phyloP scores from a whole-genome alignment of 2,113 vertebrate genomes.

The Sebastes fasciatus region DNA sequence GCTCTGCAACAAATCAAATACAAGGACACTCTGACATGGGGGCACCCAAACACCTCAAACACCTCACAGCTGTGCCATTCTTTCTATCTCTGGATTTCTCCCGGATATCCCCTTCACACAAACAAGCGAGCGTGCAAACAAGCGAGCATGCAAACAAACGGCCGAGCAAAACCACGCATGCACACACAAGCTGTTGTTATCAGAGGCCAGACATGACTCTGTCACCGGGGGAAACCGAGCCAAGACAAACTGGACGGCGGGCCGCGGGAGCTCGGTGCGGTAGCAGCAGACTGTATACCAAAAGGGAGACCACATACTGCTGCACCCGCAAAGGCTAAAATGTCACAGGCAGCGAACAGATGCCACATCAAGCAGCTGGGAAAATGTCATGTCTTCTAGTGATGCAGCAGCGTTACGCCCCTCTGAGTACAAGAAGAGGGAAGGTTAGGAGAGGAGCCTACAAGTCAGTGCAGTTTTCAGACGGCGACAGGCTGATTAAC shows the following conservation, averaged over 20 bases:
- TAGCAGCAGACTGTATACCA: slow-evolving; percentile 12
- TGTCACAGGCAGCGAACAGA: slow-evolving; percentile 56
- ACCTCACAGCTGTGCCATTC: slow-evolving; percentile 41
- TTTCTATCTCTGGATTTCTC: slow-evolving; percentile 39
- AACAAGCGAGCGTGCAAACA: slow-evolving; percentile 42
- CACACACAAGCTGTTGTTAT: slow-evolving; percentile 67
- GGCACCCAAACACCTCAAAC: slow-evolving; percentile 38
- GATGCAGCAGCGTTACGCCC: slow-evolving; percentile 22
- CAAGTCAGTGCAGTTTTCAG: slow-evolving; percentile 55
- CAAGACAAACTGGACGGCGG: slow-evolving; percentile 62
- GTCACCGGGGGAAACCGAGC: slow-evolving; percentile 59
- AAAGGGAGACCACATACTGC: slow-evolving; percentile 45
- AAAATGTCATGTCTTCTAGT: slow-evolving; percentile 62
- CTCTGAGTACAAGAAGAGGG: slow-evolving; percentile 36
- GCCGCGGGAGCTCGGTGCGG: not conserved
- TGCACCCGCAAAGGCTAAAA: slow-evolving; percentile 48
- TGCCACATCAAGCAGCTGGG: slow-evolving; percentile 51
- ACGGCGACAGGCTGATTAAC: slow-evolving; percentile 4
- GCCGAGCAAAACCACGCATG: slow-evolving; percentile 29
- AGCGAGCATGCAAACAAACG: slow-evolving; percentile 30
- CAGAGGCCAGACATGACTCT: slow-evolving; percentile 57
- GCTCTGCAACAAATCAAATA: slow-evolving; percentile 42
- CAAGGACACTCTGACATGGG: slow-evolving; percentile 32
- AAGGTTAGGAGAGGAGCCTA: slow-evolving; percentile 45
- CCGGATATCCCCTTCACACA: slow-evolving; percentile 7